These are phyloP conservation scores for Mus minutoides DNA, from an alignment of 2,797 vertebrate genomes.

Conservation along the genomic window DNA sequence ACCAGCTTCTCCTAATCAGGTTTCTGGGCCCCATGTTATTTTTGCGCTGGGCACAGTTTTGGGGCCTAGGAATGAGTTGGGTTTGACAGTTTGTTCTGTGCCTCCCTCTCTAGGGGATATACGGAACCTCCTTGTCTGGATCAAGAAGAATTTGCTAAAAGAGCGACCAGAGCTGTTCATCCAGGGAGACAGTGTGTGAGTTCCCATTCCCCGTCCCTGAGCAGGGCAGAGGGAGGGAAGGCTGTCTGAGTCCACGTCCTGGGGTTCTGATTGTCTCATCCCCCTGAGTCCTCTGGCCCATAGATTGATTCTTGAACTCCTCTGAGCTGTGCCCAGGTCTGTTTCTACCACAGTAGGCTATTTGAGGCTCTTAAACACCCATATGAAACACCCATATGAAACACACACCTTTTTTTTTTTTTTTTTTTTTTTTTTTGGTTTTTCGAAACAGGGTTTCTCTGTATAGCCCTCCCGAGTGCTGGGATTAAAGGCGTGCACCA, in stretches of 20 bases:
- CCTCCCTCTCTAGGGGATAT: conserved; percentile 92
- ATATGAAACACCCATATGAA: too few species aligned
- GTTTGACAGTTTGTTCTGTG: conserved; percentile 63
- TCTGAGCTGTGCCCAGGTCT: neutral
- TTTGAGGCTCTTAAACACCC: neutral
- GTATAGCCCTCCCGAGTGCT: too few species aligned
- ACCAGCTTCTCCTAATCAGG: neutral
- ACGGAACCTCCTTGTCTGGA: conserved; percentile 97
- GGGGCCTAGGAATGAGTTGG: neutral
- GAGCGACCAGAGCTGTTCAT: conserved; percentile 97
- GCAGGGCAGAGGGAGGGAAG: neutral
- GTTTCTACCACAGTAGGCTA: neutral
- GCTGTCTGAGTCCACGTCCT: too few species aligned
- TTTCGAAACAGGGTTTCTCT: too few species aligned
- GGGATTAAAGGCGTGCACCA: too few species aligned
- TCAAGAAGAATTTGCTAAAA: conserved; percentile 95
- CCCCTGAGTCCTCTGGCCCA: neutral
- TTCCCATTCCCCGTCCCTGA: conserved; percentile 68
- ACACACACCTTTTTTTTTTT: too few species aligned
- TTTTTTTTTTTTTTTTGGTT: too few species aligned
- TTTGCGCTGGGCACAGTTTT: neutral
- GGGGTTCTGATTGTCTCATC: neutral
- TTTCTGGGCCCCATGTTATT: neutral
- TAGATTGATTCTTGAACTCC: neutral
- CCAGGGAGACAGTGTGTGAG: conserved; percentile 98